Evolutionary conservation across 2,113 vertebrate genomes (phyloP), one percentile per base, ranked within the genome.

Genomic region (Globicephala melas): DNA sequence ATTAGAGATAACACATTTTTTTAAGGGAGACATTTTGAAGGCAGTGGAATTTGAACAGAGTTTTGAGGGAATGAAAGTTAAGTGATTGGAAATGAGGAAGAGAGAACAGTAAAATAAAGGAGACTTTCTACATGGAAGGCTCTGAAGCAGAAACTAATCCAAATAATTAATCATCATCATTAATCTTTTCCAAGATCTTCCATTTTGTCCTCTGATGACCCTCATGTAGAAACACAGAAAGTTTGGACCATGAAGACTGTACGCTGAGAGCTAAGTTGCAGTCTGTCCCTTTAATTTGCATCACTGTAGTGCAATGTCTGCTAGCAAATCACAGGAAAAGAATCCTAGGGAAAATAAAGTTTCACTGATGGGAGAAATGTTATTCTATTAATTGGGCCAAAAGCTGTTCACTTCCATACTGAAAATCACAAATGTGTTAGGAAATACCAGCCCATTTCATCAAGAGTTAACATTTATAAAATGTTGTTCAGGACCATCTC

Each of bases 61-160:
- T 89, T 96, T 68, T 80, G 31, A 58, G 44, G 38, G n/a, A 89
- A 85, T 2, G 10, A 68, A 96, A 71, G 17, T 6, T 65, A 63
- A 53, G 18, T 62, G 12, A 65, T 6, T 58, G 20, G 10, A 95
- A 71, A 94, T 71, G 65, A 92, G 71, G 36, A 92, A 68, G 6
- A 67, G 20, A 50, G 20, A 67, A 8, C n/a, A 63, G 26, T 76
- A 89, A 85, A 84, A 81, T 15, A 2, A 0, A 84, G 12, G n/a
- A 91, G 28, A 62, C 11, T 63, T 20, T 63, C 5, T 74, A 77
- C 0, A 10, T 81, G 38, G 67, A 94, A 94, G 38, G 20, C 28
- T 80, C 2, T 87, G n/a, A 96, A 81, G 70, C 25, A 89, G 58
- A 89, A 96, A 55, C 20, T 68, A 93, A 81, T 74, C 38, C 79